These are phyloP conservation scores for Hycleus phaleratus DNA, from an alignment of 1,140 invertebrate species.

Conservation along the genomic window DNA sequence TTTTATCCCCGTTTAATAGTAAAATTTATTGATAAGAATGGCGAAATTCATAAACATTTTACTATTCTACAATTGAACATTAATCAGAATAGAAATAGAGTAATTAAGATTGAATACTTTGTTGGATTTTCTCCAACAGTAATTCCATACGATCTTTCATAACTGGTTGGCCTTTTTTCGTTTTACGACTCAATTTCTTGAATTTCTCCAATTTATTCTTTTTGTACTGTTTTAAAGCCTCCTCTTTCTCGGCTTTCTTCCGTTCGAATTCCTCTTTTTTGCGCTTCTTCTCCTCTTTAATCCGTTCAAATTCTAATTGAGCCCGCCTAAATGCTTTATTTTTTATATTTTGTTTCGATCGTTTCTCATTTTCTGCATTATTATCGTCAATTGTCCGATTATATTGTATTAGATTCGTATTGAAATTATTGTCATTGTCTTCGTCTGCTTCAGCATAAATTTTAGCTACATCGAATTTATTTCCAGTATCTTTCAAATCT, in stretches of 20 bases:
- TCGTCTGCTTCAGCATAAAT: conserved; percentile 23
- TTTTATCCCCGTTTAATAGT: no score
- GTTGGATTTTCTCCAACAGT: conserved; percentile 57
- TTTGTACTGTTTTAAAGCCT: conserved; percentile 57
- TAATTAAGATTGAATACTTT: conserved; percentile 1
- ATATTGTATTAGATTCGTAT: conserved; percentile 11
- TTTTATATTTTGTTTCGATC: conserved; percentile 27
- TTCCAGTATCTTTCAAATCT: conserved; percentile 41
- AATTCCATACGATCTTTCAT: conserved; percentile 68
- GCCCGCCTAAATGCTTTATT: conserved; percentile 45
- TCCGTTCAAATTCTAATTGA: conserved; percentile 47
- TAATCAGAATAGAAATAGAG: no score
- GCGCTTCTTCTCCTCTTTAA: conserved; percentile 49
- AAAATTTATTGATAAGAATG: no score
- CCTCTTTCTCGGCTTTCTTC: conserved; percentile 48
- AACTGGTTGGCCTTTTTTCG: conserved; percentile 66
- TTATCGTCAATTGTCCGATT: conserved; percentile 1
- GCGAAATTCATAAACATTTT: no score
- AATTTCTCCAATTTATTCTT: conserved; percentile 56
- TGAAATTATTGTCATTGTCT: conserved; percentile 17
- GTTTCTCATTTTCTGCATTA: neutral
- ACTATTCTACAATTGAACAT: no score
- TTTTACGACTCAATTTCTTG: conserved; percentile 63
- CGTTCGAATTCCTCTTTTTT: conserved; percentile 44
- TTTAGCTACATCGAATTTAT: conserved; percentile 30